These are phyloP conservation scores for Eupelmus urozonus DNA, from an alignment of 2,888 invertebrate genomes.

Conservation along the genomic window DNA sequence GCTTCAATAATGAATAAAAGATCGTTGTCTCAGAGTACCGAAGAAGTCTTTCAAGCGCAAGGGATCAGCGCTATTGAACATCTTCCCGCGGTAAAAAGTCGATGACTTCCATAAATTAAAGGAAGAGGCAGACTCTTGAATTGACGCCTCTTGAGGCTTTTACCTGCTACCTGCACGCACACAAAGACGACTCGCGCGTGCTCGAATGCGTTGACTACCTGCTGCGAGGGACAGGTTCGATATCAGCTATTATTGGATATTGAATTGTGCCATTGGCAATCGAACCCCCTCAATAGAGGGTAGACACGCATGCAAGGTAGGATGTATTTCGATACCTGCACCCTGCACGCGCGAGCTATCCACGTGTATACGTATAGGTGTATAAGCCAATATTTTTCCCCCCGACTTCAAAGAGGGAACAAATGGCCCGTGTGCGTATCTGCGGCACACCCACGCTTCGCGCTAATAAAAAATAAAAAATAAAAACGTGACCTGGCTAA, in stretches of 20 bases:
- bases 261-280: slow-evolving; percentile 66
- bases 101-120: slow-evolving; percentile 57
- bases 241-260: slow-evolving; percentile 66
- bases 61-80: too few species aligned
- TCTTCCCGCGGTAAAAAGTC: slow-evolving; percentile 28
- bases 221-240: slow-evolving; percentile 65
- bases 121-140: slow-evolving; percentile 47
- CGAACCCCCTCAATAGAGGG: slow-evolving; percentile 63
- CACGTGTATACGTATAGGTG: neutral
- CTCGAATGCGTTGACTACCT: slow-evolving; percentile 65
- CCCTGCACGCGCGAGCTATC: neutral
- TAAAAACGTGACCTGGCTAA: slow-evolving; percentile 2
- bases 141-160: slow-evolving; percentile 38
- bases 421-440: slow-evolving; percentile 35
- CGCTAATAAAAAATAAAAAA: neutral
- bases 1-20: too few species aligned
- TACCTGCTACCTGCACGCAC: slow-evolving; percentile 65
- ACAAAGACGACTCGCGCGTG: slow-evolving; percentile 51
- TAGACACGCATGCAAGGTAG: slow-evolving; percentile 17
- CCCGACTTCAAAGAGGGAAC: slow-evolving; percentile 26
- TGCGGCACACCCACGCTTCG: neutral
- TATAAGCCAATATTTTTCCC: slow-evolving; percentile 27
- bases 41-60: too few species aligned
- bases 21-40: too few species aligned
- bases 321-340: slow-evolving; percentile 41